Evolutionary conservation across 2,797 vertebrate species (phyloP), one percentile per base, ranked within the genome.

Genomic region (Intellagama lesueurii): DNA sequence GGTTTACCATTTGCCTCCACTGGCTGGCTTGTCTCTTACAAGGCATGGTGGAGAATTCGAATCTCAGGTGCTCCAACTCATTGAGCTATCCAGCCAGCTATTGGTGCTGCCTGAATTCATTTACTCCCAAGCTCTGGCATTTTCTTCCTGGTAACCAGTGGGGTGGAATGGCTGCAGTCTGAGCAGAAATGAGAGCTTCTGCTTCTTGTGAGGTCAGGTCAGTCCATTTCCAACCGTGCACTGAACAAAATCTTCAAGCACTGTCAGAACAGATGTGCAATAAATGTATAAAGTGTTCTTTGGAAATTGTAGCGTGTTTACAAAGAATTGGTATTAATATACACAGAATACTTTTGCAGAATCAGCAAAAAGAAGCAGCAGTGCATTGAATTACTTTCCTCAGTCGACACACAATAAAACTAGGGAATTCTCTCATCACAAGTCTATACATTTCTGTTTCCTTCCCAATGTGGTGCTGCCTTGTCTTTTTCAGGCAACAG

Each of bases 401-500:
- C 40, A 40, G 40, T 40, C 40, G 60, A 72, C 86, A 72, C n/a
- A 8, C 47, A 56, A 11, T 7, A 0, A 56, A 60, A 70, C 66
- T 70, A 3, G 35, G n/a, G 77, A 52, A 81, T 32, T 30, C 26
- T 73, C 68, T 73, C 68, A 35, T 52, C 85, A 80, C 12, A 69
- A n/a, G 35, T 16, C 30, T 26, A 79, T 19, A 79, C 30, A 79
- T 80, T 35, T 30, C 52, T 26, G 60, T 56, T 64, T 24, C 5
- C 70, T 87, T 47, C 79, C 52, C 68, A 81, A 68, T 56, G n/a
- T 81, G 7, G 49, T 28, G 49, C 35, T 80, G 44, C 52, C 76
- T 70, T 87, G 73, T 86, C 76, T 87, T n/a, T 87, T 87, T 87
- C 68, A 52, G 22, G 49, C 69, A 76, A 80, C 76, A 81, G 79